These are phyloP conservation scores for Sebastes variabilis DNA, from an alignment of 2,797 vertebrate genomes.

Conservation along the genomic window DNA sequence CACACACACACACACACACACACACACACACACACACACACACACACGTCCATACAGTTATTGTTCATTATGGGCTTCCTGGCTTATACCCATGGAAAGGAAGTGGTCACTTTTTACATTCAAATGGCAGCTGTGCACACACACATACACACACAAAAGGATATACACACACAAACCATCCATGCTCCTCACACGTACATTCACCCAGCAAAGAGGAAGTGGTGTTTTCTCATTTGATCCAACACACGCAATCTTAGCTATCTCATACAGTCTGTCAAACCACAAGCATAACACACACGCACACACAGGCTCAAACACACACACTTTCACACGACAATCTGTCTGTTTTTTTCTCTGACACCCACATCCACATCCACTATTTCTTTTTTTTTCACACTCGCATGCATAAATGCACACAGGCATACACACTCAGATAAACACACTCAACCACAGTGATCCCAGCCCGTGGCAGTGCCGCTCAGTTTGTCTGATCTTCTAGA, in stretches of 20 bases:
- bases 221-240: slow-evolving; percentile 71
- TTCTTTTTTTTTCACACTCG: slow-evolving; percentile 41
- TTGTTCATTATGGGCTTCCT: slow-evolving; percentile 68
- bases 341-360: slow-evolving; percentile 20
- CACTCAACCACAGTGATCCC: slow-evolving; percentile 23
- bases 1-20: slow-evolving; percentile 7
- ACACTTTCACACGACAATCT: slow-evolving; percentile 58
- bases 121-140: slow-evolving; percentile 68
- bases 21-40: slow-evolving; percentile 16
- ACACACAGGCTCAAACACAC: slow-evolving; percentile 43
- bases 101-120: slow-evolving; percentile 70
- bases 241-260: slow-evolving; percentile 67
- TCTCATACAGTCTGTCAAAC: slow-evolving; percentile 56
- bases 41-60: slow-evolving; percentile 37
- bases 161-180: slow-evolving; percentile 50
- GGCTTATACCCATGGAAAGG: slow-evolving; percentile 52
- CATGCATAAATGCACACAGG: slow-evolving; percentile 29
- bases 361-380: slow-evolving; percentile 53
- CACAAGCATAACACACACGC: slow-evolving; percentile 50
- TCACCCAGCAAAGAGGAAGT: slow-evolving; percentile 72
- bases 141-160: slow-evolving; percentile 40
- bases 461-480: slow-evolving; percentile 26
- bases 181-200: slow-evolving; percentile 61
- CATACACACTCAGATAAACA: slow-evolving; percentile 28
- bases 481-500: slow-evolving; percentile 45